phyloP scores from a whole-genome alignment of 2,113 vertebrate species.

The Trogon melanurus region DNA sequence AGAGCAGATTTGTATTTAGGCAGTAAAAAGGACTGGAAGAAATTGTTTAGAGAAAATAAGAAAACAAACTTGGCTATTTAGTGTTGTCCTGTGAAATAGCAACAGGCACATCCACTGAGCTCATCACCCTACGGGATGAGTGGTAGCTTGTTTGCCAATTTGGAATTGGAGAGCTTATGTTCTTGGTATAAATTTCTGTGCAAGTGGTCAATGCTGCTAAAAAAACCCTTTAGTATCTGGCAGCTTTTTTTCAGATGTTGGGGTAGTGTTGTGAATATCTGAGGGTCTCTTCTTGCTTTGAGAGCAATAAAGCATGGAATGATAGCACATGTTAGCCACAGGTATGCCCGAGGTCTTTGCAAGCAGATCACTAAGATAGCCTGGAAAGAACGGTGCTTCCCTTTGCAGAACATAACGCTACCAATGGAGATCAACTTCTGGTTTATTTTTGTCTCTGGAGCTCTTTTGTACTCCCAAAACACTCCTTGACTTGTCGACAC shows the following conservation, averaged over 20 bases:
- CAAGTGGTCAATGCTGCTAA: neutral
- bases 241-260: neutral
- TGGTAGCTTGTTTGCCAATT: neutral
- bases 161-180: neutral
- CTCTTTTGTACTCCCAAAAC: neutral
- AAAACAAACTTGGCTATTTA: neutral
- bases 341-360: neutral
- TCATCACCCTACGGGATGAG: neutral
- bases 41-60: neutral
- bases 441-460: neutral
- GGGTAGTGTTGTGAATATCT: neutral
- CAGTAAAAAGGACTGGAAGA: neutral
- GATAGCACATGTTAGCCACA: fast-evolving
- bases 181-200: neutral
- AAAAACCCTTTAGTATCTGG: neutral
- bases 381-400: neutral
- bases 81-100: neutral
- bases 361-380: neutral
- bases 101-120: neutral
- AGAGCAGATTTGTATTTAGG: neutral
- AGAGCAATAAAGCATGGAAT: neutral
- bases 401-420: neutral
- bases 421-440: neutral
- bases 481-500: neutral
- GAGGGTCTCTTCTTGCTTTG: neutral